A percentile compares a stretch with the other conserved stretches of the same genome.
phyloP scores from a whole-genome alignment of 2,797 vertebrate genomes.

The Cynodonichthys magdalenae region DNA sequence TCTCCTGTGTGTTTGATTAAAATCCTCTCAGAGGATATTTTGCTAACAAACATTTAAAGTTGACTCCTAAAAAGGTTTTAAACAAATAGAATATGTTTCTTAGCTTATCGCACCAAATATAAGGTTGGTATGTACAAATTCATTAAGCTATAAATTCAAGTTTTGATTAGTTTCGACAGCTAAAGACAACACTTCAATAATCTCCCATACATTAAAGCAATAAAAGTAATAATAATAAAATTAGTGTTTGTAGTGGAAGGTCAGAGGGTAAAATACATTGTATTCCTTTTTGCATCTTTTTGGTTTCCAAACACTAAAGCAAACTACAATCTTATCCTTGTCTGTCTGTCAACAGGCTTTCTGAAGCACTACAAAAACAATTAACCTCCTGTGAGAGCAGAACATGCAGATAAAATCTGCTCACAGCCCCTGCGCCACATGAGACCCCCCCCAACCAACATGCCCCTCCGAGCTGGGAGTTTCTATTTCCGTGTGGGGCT shows the following conservation, averaged over 20 bases:
- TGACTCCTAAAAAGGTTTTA: too few species aligned
- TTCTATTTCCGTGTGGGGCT: slow-evolving; percentile 55
- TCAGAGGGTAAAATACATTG: background rate
- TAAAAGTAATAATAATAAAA: too few species aligned
- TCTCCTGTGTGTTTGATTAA: too few species aligned
- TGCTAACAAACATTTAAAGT: too few species aligned
- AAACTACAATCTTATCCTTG: slow-evolving; percentile 12
- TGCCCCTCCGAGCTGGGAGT: slow-evolving; percentile 50
- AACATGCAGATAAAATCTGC: slow-evolving; percentile 48
- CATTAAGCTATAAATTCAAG: too few species aligned
- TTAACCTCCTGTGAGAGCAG: slow-evolving; percentile 42
- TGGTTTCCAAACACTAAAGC: background rate
- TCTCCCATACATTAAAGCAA: background rate
- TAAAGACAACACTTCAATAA: background rate
- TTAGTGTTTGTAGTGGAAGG: background rate
- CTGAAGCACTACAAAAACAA: slow-evolving; percentile 13
- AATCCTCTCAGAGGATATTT: too few species aligned
- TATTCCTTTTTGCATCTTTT: background rate
- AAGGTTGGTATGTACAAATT: too few species aligned
- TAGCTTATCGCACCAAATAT: too few species aligned
- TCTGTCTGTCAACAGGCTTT: slow-evolving; percentile 44
- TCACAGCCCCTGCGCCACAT: slow-evolving; percentile 24
- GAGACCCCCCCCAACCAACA: slow-evolving; percentile 50
- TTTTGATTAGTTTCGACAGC: too few species aligned
- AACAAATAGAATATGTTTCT: too few species aligned